Percentiles rank a stretch among this genome's conserved stretches.
Evolutionary conservation across 1,140 invertebrate genomes (phyloP).

Genomic region (Cecropterus lyciades): DNA sequence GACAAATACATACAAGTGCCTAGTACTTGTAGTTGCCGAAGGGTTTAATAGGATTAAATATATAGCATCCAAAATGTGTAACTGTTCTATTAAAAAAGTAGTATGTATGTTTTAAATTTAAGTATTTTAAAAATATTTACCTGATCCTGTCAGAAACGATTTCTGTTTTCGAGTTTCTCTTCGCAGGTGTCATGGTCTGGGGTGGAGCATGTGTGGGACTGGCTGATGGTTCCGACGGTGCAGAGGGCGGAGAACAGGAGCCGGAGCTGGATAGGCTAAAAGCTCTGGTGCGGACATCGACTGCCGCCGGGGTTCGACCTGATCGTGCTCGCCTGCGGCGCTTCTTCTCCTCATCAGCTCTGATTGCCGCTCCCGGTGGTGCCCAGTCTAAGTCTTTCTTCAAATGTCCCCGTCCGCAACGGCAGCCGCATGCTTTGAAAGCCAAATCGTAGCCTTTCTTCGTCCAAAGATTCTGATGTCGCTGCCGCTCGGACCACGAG

Average conservation of each 20-base stretch:
- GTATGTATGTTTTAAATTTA: too few relatives aligned
- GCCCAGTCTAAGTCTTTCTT: slow-evolving; percentile 97
- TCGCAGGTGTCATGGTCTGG: slow-evolving; percentile 83
- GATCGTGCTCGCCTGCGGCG: slow-evolving; percentile 86
- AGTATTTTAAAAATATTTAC: slow-evolving; percentile 82
- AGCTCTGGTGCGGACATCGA: slow-evolving; percentile 88
- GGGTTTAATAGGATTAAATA: neutral
- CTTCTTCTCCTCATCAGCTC: slow-evolving; percentile 91
- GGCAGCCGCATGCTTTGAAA: slow-evolving; percentile 94
- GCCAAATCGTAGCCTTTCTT: slow-evolving; percentile 98
- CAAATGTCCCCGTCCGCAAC: slow-evolving; percentile 95
- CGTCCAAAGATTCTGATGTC: slow-evolving; percentile 97
- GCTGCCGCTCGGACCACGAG: slow-evolving; percentile 97
- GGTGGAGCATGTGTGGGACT: slow-evolving; percentile 83
- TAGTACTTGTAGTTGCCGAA: slow-evolving; percentile 5
- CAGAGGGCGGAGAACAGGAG: slow-evolving; percentile 80
- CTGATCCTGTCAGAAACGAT: slow-evolving; percentile 91
- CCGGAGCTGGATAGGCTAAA: slow-evolving; percentile 88
- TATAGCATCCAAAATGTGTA: neutral
- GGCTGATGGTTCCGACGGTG: slow-evolving; percentile 72
- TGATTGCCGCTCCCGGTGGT: slow-evolving; percentile 84
- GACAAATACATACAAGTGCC: slow-evolving; percentile 18
- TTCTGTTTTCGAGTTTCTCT: slow-evolving; percentile 91
- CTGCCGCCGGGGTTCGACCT: slow-evolving; percentile 87
- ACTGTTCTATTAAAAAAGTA: too few relatives aligned